Evolutionary conservation across 2,888 invertebrate genomes (phyloP).

Genomic region (Cryptus armator): DNA sequence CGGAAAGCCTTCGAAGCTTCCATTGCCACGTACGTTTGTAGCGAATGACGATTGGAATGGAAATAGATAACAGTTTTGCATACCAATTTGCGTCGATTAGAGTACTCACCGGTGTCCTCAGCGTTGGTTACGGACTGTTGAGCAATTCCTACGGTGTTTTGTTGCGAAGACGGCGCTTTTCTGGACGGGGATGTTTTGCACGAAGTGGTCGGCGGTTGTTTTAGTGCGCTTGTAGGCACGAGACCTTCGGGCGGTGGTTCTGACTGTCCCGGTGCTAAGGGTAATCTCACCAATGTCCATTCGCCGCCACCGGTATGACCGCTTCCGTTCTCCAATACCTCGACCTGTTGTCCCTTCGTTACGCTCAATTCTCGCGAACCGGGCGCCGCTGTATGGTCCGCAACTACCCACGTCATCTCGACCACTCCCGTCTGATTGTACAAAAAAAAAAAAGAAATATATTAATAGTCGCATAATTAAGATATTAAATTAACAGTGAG

Average conservation of each 20-base stretch:
- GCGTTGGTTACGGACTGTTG: slow-evolving; percentile 78
- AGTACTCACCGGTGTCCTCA: slow-evolving; percentile 84
- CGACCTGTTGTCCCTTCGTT: slow-evolving; percentile 96
- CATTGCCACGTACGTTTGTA: background rate
- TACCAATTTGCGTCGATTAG: slow-evolving; percentile 3
- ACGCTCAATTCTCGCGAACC: slow-evolving; percentile 94
- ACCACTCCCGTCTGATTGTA: slow-evolving; percentile 89
- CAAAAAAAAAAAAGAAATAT: slow-evolving; percentile 28
- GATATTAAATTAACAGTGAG: background rate
- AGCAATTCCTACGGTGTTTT: slow-evolving; percentile 71
- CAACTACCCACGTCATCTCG: slow-evolving; percentile 96
- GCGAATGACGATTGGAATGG: background rate
- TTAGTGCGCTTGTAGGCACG: slow-evolving; percentile 92
- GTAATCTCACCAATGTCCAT: slow-evolving; percentile 86
- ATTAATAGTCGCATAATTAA: background rate
- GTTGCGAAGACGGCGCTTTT: slow-evolving; percentile 79
- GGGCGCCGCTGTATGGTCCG: slow-evolving; percentile 92
- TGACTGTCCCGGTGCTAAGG: slow-evolving; percentile 85
- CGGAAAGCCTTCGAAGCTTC: background rate
- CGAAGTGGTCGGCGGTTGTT: slow-evolving; percentile 89
- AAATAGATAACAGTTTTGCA: background rate
- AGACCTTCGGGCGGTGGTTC: slow-evolving; percentile 91
- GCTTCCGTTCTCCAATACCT: slow-evolving; percentile 93
- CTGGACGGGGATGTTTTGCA: slow-evolving; percentile 87
- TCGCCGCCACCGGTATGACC: slow-evolving; percentile 81